Percentiles rank a stretch among this genome's conserved stretches.
Conservation (phyloP, 2,797 vertebrate genomes). For the Crypturellus tataupa region DNA sequence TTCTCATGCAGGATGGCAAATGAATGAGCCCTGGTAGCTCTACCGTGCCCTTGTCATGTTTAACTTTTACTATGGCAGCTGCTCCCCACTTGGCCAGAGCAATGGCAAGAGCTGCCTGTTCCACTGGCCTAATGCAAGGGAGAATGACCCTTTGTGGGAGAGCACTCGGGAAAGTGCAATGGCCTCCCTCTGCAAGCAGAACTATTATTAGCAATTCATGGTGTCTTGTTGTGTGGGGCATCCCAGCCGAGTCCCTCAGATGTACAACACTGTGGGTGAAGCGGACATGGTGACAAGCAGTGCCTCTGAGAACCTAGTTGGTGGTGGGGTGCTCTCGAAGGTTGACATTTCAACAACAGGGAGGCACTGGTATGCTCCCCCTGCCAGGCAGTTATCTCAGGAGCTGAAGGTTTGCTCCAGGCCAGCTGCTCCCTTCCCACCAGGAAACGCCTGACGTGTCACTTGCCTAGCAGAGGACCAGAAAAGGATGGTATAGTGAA, state of each 20-base stretch:
- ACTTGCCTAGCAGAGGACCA: fast-evolving
- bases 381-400: slow-evolving; percentile 48
- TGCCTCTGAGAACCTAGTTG: not conserved
- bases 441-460: not conserved
- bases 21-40: not conserved
- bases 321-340: not conserved
- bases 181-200: not conserved
- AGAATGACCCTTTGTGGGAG: not conserved
- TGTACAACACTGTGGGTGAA: not conserved
- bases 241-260: not conserved
- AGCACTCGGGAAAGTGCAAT: not conserved
- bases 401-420: slow-evolving; percentile 21
- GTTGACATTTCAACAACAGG: not conserved
- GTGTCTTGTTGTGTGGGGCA: not conserved
- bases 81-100: not conserved
- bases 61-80: not conserved
- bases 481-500: not conserved
- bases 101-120: fast-evolving
- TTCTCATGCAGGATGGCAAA: not conserved
- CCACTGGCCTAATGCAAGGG: not conserved
- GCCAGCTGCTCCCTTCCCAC: slow-evolving; percentile 81
- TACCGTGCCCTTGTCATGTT: not conserved
- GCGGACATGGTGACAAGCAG: fast-evolving
- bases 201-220: not conserved
- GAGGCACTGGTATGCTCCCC: not conserved